Evolutionary conservation across 2,113 vertebrate genomes (phyloP), one percentile per base, ranked within the genome.

Genomic region (Oryzias woworae): DNA sequence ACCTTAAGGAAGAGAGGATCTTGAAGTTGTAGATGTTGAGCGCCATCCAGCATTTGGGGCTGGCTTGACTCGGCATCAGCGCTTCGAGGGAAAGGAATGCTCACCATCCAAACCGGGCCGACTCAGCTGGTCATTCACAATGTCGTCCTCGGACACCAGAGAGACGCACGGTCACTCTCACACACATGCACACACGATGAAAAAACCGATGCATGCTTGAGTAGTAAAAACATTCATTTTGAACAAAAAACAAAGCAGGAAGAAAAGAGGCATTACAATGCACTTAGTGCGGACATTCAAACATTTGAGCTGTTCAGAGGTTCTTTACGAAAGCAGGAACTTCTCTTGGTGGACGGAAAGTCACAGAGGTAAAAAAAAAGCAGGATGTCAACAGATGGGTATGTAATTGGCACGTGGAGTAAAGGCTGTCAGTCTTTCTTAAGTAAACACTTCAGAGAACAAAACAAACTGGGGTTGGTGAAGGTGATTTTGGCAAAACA

Each of bases 281-380:
- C 91, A 92, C 90, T 92, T 92, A 86, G 88, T 91, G 87, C 88
- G 76, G 85, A 91, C 91, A 92, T 90, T 92, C 89, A 90, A 89
- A 91, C 85, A 82, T 82, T 84, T 86, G 69, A 88, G 72, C 78
- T 80, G 83, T 85, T 85, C 69, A 74, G 82, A 85, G 82, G 88
- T 89, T 81, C 85, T 87, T 14, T 14, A 36, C 7, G 8, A 31
- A 52, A 36, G 53, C 73, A 79, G 66, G 73, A 78, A 69, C 63
- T 75, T 83, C 68, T 82, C 60, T 79, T 71, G 71, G 65, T 69
- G 76, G 82, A 83, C 69, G 76, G 77, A 85, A 80, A 69, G 66
- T 78, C 64, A 53, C 74, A 22, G 82, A 52, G 44, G 48, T 58
- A 56, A 52, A 60, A 78, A 81, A 81, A 67, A 78, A 45, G 70